Conservation (phyloP, 2,797 vertebrate genomes). For the Danio choprae region DNA sequence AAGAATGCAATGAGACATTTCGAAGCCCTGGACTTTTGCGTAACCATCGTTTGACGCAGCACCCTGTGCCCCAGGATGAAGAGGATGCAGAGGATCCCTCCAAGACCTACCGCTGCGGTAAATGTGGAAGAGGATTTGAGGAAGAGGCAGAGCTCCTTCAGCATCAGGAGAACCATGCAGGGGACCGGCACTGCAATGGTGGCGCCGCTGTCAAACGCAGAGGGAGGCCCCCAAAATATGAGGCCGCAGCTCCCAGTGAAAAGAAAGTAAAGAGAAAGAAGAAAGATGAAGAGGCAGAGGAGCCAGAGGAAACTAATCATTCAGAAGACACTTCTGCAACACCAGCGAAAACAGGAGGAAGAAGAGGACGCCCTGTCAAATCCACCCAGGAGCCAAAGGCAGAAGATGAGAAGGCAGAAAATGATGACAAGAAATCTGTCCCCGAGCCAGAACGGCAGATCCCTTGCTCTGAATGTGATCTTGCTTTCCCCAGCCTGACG, state of each 20-base stretch:
- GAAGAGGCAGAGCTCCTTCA: conserved; percentile 74
- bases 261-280: conserved; percentile 78
- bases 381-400: conserved; percentile 53
- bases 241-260: conserved; percentile 61
- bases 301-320: conserved; percentile 55
- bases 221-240: conserved; percentile 73
- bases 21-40: conserved; percentile 81
- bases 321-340: conserved; percentile 51
- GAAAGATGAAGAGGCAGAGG: conserved; percentile 70
- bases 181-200: conserved; percentile 81
- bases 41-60: conserved; percentile 79
- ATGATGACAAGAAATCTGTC: conserved; percentile 72
- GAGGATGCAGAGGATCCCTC: conserved; percentile 70
- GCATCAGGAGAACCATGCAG: conserved; percentile 81
- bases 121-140: conserved; percentile 79
- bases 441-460: conserved; percentile 66
- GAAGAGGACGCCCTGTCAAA: conserved; percentile 71
- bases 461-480: conserved; percentile 78
- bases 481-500: conserved; percentile 69
- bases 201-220: conserved; percentile 73
- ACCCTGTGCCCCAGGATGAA: conserved; percentile 71
- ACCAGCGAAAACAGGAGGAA: conserved; percentile 61
- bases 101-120: conserved; percentile 79
- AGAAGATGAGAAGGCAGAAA: conserved; percentile 66
- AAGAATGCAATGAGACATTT: conserved; percentile 82